Conservation (phyloP, 2,888 invertebrate species). For the Thysanoteuthis rhombus region DNA sequence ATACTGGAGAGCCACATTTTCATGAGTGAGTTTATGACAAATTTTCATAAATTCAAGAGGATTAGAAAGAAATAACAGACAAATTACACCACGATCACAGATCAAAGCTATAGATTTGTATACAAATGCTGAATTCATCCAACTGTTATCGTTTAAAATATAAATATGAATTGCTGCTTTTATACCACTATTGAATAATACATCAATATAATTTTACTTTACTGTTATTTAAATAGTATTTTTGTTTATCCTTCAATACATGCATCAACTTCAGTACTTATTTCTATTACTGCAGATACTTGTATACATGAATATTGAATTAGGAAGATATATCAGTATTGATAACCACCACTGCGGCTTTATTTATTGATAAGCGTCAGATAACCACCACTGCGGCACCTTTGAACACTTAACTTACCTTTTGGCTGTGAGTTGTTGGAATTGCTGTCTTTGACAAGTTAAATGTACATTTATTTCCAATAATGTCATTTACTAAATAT, state of each 20-base stretch:
- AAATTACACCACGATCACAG: not conserved
- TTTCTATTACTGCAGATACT: not conserved
- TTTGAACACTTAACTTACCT: not conserved
- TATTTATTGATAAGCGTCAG: not conserved
- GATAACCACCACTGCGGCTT: not conserved
- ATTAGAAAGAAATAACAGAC: not conserved
- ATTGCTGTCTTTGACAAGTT: constrained; percentile 12
- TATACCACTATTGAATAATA: not conserved
- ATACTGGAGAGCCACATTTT: not conserved
- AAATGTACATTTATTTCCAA: not conserved
- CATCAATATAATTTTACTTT: not conserved
- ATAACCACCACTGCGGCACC: not conserved
- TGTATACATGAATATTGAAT: not conserved
- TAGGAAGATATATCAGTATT: not conserved
- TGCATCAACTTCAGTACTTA: not conserved
- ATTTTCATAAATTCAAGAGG: not conserved
- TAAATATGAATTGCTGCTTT: not conserved
- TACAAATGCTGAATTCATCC: not conserved
- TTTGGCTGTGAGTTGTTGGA: not conserved
- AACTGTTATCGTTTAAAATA: not conserved
- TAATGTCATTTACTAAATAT: not conserved
- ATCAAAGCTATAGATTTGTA: not conserved
- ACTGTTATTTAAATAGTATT: not conserved
- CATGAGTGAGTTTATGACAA: not conserved
- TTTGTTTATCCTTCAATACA: not conserved